Evolutionary conservation across 2,113 vertebrate species (phyloP).

Genomic region (Agapornis roseicollis): DNA sequence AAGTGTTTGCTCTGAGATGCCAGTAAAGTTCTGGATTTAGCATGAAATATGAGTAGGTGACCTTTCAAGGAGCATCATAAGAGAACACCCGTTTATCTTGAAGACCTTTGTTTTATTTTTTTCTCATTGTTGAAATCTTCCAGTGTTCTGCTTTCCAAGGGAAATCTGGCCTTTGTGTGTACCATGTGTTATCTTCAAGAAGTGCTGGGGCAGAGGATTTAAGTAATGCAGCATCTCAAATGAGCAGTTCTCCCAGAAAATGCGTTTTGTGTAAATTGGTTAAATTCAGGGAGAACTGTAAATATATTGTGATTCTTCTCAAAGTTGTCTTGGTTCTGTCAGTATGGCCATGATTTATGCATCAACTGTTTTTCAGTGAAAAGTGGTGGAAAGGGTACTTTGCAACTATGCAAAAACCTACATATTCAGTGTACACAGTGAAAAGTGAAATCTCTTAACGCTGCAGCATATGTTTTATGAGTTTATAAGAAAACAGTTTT

Average conservation of each 20-base stretch:
- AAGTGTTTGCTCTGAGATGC: background rate
- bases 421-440: background rate
- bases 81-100: constrained; percentile 26
- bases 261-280: background rate
- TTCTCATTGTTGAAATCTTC: background rate
- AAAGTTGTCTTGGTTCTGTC: background rate
- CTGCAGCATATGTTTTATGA: background rate
- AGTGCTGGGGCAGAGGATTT: background rate
- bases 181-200: constrained; percentile 18
- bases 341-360: background rate
- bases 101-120: constrained; percentile 16
- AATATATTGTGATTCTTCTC: background rate
- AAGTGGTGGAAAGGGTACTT: background rate
- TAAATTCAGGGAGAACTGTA: background rate
- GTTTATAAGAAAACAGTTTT: background rate
- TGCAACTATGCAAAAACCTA: background rate
- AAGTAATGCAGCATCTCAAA: constrained; percentile 11
- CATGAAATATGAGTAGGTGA: background rate
- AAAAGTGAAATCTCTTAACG: background rate
- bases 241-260: constrained; percentile 10
- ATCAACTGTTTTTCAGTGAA: background rate
- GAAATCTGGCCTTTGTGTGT: background rate
- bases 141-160: constrained; percentile 7
- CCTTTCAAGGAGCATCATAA: constrained; percentile 36
- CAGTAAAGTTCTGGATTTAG: background rate